Conservation (phyloP, 2,888 invertebrate genomes). For the Drosophila yooni region DNA sequence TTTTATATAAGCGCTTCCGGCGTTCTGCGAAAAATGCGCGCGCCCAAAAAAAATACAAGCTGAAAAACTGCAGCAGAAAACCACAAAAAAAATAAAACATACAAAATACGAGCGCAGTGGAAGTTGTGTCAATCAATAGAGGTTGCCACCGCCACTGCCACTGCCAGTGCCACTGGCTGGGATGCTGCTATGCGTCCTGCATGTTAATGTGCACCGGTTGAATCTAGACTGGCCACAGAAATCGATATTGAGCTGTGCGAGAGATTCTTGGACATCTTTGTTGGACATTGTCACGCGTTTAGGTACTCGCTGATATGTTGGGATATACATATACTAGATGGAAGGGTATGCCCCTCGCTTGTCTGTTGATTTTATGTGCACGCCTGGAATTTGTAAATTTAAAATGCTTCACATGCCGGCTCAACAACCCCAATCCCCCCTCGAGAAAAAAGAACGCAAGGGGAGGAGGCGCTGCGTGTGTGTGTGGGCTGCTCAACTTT, state of each 20-base stretch:
- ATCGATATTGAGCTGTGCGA: constrained; percentile 62
- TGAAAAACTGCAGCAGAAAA: constrained; percentile 24
- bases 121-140: constrained; percentile 84
- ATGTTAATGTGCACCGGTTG: constrained; percentile 73
- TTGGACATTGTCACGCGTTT: constrained; percentile 64
- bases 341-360: constrained; percentile 30
- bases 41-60: constrained; percentile 15
- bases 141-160: constrained; percentile 17
- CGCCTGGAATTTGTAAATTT: constrained; percentile 81
- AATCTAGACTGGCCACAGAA: constrained; percentile 36
- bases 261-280: constrained; percentile 44
- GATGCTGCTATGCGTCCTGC: constrained; percentile 75
- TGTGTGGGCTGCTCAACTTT: constrained; percentile 37
- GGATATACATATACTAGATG: constrained; percentile 2
- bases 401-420: constrained; percentile 70
- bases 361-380: constrained; percentile 76
- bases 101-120: constrained; percentile 60
- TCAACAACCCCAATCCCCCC: not conserved
- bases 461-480: not conserved
- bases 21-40: constrained; percentile 74
- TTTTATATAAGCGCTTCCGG: constrained; percentile 75
- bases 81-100: not conserved
- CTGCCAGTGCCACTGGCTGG: constrained; percentile 38
- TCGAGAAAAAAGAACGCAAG: not conserved
- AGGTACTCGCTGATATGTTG: constrained; percentile 42